These are phyloP conservation scores for Lichenostomus cassidix DNA, from an alignment of 2,113 vertebrate species.

Conservation along the genomic window DNA sequence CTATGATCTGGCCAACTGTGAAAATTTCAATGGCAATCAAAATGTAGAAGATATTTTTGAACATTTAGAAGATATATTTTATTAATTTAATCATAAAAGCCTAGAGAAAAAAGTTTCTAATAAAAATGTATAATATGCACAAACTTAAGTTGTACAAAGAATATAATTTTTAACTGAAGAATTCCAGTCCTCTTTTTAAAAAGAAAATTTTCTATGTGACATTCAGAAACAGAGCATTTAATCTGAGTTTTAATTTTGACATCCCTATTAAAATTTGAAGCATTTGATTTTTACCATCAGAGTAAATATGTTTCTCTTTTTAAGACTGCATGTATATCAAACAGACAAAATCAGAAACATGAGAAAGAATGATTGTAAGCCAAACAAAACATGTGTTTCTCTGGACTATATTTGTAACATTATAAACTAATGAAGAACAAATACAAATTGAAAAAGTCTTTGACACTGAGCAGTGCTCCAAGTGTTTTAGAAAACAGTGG, in stretches of 20 bases:
- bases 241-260: neutral
- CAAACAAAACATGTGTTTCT: conserved; percentile 42
- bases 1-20: neutral
- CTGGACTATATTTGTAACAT: neutral
- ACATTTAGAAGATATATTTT: neutral
- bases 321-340: neutral
- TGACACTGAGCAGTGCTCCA: neutral
- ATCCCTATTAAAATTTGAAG: neutral
- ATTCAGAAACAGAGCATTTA: neutral
- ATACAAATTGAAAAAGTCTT: conserved; percentile 7
- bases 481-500: neutral
- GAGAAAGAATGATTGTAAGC: conserved; percentile 13
- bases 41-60: neutral
- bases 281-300: neutral
- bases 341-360: conserved; percentile 39
- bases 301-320: conserved; percentile 2
- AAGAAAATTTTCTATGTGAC: neutral
- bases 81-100: neutral
- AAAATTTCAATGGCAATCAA: neutral
- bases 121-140: neutral
- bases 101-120: neutral
- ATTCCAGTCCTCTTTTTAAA: neutral
- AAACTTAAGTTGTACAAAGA: neutral
- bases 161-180: neutral
- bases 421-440: conserved; percentile 13